These are phyloP conservation scores for Caenorhabditis afra DNA, from an alignment of 2,888 invertebrate genomes.

Conservation along the genomic window DNA sequence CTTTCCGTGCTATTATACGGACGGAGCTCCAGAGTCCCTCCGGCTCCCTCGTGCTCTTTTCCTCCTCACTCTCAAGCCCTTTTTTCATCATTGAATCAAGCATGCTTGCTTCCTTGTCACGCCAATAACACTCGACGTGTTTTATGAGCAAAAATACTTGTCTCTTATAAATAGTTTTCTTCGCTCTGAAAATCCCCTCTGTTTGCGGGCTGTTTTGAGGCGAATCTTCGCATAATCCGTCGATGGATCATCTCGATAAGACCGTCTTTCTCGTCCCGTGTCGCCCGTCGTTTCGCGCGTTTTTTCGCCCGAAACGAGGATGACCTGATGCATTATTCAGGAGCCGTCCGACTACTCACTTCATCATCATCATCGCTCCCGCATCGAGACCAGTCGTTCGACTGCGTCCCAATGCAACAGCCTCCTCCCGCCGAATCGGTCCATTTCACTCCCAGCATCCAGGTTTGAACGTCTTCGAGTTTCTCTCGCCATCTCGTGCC, in stretches of 20 bases:
- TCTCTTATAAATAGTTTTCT: not conserved
- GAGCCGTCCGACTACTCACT: not conserved
- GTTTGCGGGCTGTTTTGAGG: not conserved
- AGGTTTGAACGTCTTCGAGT: slow-evolving; percentile 7
- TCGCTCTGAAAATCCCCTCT: not conserved
- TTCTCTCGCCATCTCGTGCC: not conserved
- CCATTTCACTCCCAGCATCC: slow-evolving; percentile 5
- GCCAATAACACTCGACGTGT: slow-evolving; percentile 18
- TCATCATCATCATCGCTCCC: slow-evolving; percentile 15
- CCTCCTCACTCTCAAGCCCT: slow-evolving; percentile 17
- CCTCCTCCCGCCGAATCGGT: slow-evolving; percentile 9
- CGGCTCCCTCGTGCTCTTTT: slow-evolving; percentile 11
- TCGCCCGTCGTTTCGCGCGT: slow-evolving; percentile 4
- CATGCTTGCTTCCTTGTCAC: slow-evolving; percentile 26
- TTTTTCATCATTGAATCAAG: slow-evolving; percentile 33
- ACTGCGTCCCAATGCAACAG: slow-evolving; percentile 48
- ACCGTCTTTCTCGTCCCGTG: slow-evolving; percentile 8
- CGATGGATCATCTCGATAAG: slow-evolving; percentile 16
- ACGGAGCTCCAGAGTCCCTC: slow-evolving; percentile 4
- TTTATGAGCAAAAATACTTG: slow-evolving; percentile 14
- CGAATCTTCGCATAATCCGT: not conserved
- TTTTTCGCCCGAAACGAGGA: slow-evolving; percentile 3
- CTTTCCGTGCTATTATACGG: slow-evolving; percentile 37
- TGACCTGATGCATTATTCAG: slow-evolving; percentile 41
- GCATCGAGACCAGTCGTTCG: slow-evolving; percentile 48